Conservation (phyloP, 2,797 vertebrate genomes). For the Pagetopsis macropterus region DNA sequence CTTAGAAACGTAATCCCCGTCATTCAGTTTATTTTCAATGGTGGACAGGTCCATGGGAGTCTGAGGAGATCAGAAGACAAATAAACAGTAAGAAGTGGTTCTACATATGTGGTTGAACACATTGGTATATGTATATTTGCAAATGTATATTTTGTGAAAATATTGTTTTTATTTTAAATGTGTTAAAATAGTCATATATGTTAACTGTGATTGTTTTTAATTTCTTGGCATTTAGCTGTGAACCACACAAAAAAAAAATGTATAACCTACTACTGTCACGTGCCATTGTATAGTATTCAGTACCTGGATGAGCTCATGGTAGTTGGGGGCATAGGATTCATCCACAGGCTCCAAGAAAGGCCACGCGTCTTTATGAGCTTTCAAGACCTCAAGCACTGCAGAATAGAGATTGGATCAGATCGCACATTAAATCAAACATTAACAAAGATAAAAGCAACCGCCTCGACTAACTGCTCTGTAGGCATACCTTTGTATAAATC, state of each 20-base stretch:
- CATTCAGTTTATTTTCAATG: constrained; percentile 95
- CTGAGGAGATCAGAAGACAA: constrained; percentile 68
- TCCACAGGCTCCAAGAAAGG: constrained; percentile 98
- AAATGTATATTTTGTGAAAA: too few species aligned
- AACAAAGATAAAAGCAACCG: neutral
- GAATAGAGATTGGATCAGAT: constrained; percentile 4
- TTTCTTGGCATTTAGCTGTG: neutral
- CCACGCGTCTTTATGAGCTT: constrained; percentile 98
- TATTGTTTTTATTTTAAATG: too few species aligned
- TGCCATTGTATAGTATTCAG: constrained; percentile 6
- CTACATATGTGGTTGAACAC: neutral
- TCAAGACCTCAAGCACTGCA: constrained; percentile 94
- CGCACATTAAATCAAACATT: neutral
- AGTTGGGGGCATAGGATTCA: constrained; percentile 97
- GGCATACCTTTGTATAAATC: constrained; percentile 96
- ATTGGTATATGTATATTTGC: too few species aligned
- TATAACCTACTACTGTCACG: neutral
- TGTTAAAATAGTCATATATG: too few species aligned
- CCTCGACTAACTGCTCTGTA: constrained; percentile 18
- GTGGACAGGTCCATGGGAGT: constrained; percentile 98
- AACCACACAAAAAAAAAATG: neutral
- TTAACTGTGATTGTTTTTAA: too few species aligned
- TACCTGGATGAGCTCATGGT: constrained; percentile 97
- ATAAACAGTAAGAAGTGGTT: neutral
- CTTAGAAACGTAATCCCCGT: constrained; percentile 93